phyloP scores from a whole-genome alignment of 2,888 invertebrate genomes.

The Maniola hyperantus region DNA sequence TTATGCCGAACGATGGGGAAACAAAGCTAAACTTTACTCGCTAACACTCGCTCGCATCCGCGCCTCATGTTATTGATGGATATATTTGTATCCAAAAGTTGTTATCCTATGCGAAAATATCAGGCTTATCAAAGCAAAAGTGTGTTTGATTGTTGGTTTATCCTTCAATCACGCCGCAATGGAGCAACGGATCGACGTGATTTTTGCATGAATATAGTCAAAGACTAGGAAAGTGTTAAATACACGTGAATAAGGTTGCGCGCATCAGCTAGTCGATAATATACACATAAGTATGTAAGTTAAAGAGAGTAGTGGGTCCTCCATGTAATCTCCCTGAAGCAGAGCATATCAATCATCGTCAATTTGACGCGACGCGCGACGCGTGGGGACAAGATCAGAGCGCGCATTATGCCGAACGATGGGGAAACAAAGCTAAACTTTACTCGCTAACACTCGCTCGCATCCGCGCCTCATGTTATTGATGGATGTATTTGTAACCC shows the following conservation, averaged over 20 bases:
- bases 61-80: conserved; percentile 14
- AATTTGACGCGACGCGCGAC: conserved; percentile 56
- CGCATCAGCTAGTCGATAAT: no score
- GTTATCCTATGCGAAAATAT: no score
- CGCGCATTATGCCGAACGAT: conserved; percentile 33
- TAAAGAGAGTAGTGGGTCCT: conserved; percentile 18
- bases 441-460: conserved; percentile 5
- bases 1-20: conserved; percentile 36
- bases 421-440: conserved; percentile 38
- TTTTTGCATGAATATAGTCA: no score
- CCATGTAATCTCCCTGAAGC: conserved; percentile 36
- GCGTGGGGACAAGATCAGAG: conserved; percentile 37
- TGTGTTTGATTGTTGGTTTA: no score
- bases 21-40: conserved; percentile 35
- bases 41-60: conserved; percentile 3
- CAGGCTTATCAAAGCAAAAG: no score
- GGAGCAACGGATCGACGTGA: no score
- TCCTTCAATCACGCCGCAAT: no score
- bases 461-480: conserved; percentile 19
- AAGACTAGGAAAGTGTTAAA: no score
- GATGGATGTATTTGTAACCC: neutral
- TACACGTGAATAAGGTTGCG: no score
- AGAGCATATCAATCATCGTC: conserved; percentile 55
- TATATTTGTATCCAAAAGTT: neutral
- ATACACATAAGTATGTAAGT: conserved; percentile 11